A percentile compares a stretch with the other conserved stretches of the same genome.
Conservation (phyloP, 2,113 vertebrate species). For the Nyctereutes procyonoides region DNA sequence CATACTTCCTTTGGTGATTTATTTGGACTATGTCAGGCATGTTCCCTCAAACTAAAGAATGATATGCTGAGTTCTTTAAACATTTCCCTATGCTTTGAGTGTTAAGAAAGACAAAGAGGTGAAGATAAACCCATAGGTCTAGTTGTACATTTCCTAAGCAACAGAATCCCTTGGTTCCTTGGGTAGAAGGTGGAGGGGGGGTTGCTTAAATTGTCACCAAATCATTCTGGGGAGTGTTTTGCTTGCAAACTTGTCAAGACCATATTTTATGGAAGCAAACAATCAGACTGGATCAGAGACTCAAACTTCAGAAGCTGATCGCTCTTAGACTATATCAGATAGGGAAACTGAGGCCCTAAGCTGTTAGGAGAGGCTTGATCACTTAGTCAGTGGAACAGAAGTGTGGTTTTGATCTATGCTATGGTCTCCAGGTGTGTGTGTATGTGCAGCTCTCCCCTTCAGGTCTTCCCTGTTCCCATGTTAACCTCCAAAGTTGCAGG, state of each 20-base stretch:
- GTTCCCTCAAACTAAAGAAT: not conserved
- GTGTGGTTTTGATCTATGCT: not conserved
- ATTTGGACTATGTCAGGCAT: not conserved
- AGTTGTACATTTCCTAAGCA: not conserved
- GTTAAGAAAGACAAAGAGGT: not conserved
- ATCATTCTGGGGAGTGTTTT: not conserved
- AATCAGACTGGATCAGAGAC: not conserved
- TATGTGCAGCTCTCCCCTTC: not conserved
- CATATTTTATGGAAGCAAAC: slow-evolving; percentile 30
- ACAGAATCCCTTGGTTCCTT: not conserved
- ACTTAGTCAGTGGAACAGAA: not conserved
- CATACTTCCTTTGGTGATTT: not conserved
- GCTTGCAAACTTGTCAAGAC: not conserved
- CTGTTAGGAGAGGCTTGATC: not conserved
- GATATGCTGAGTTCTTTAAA: not conserved
- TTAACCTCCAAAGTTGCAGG: not conserved
- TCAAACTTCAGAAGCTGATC: not conserved
- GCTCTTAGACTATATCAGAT: not conserved
- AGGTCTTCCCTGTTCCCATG: not conserved
- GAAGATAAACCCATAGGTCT: not conserved
- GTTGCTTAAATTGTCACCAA: not conserved
- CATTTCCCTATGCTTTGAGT: not conserved
- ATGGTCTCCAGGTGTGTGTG: not conserved
- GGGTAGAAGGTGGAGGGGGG: not conserved
- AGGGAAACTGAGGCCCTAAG: not conserved